Base-by-base conservation (phyloP, 2,113 vertebrate genomes). In the Martes martes region DNA sequence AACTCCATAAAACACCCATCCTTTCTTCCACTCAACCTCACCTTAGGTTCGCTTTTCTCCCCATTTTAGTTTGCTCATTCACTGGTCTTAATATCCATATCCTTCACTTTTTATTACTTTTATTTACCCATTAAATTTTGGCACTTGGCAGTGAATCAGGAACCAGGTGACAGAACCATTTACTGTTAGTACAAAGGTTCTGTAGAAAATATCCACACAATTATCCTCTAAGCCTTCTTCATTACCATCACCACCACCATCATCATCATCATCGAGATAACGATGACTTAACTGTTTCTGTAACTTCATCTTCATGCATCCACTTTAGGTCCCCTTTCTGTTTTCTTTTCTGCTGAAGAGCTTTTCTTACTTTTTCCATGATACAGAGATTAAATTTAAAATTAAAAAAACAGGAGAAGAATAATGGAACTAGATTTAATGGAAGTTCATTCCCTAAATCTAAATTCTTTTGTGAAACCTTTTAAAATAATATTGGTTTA, bases 41-140 rank as follows among this genome's bases (percentile, higher is more conserved):
- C 31, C 19, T 73, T 79, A 73, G 24, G 45, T 90, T 59, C 45
- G 18, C 15, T 11, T 97, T 33, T 57, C 79, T 69, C 2, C 6
- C 47, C 11, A 47, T 57, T 73, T 85, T 65, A 47, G 36, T 91
- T 88, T 76, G 67, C n/a, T 92, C 55, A 42, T 50, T 97, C 89
- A 67, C 45, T 16, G 39, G 55, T 14, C 74, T 90, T 57, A 86
- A 36, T 14, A 83, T 7, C 3, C 14, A 42, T 23, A 71, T 80
- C 59, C 24, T 89, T 95, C 69, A 94, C 31, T 52, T 92, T 96
- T 90, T 96, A 96, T 97, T 90, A 36, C 13, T 16, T 89, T 95
- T 89, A 86, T 83, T 89, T 94, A 59, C 42, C 73, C 63, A 78
- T 91, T 94, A 65, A 69, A 31, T 96, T 96, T 84, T 84, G 90